Percentiles rank a stretch among this genome's conserved stretches.
phyloP scores from a whole-genome alignment of 2,797 vertebrate genomes.

The Ptychobarbus kaznakovi region DNA sequence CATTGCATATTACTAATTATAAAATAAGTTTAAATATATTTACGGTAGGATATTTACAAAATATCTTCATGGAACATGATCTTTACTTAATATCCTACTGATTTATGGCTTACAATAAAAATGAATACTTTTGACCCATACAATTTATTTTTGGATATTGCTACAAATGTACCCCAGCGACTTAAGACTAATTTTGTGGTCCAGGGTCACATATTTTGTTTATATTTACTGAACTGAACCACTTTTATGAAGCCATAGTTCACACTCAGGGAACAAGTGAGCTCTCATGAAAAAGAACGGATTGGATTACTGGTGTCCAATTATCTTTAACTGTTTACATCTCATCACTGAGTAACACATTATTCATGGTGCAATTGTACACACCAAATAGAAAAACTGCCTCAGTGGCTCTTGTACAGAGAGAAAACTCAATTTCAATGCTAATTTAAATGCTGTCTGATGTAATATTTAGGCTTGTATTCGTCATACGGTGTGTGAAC shows the following conservation, averaged over 20 bases:
- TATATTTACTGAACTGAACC: neutral
- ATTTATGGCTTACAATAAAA: too few relatives aligned
- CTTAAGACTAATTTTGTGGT: too few relatives aligned
- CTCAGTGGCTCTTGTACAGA: neutral
- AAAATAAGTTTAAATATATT: too few relatives aligned
- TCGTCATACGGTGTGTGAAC: neutral
- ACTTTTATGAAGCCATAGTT: neutral
- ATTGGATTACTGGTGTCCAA: slow-evolving; percentile 22
- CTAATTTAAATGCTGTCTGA: slow-evolving; percentile 43
- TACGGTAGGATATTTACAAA: too few relatives aligned
- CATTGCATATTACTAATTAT: too few relatives aligned
- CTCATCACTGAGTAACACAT: slow-evolving; percentile 8
- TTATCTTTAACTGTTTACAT: slow-evolving; percentile 27
- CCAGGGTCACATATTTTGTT: neutral
- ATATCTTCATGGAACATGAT: too few relatives aligned
- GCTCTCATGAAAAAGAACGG: neutral
- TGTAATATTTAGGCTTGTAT: slow-evolving; percentile 27
- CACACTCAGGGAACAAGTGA: neutral
- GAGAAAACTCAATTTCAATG: slow-evolving; percentile 45
- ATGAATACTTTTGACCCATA: too few relatives aligned
- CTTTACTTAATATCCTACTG: too few relatives aligned
- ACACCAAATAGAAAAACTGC: slow-evolving; percentile 17
- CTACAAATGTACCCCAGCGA: too few relatives aligned
- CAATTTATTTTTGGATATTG: too few relatives aligned
- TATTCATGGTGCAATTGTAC: slow-evolving; percentile 16